These are phyloP conservation scores for Siniperca obscura DNA, from an alignment of 2,797 vertebrate species.

Conservation along the genomic window DNA sequence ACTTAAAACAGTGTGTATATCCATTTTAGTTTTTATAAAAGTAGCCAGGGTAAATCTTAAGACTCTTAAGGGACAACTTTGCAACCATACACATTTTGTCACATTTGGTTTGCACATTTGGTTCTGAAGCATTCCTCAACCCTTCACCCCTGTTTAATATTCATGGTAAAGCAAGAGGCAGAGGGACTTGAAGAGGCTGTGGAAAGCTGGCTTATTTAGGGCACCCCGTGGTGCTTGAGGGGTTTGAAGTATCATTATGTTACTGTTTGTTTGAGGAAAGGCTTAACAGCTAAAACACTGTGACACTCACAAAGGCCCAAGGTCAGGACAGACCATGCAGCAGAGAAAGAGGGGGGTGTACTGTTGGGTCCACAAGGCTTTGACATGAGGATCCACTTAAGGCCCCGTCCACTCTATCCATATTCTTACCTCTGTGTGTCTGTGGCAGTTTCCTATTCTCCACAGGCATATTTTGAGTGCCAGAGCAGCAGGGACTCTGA, in stretches of 20 bases:
- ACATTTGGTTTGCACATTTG: too few species aligned
- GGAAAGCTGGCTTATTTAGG: conserved; percentile 77
- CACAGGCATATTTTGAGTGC: conserved; percentile 66
- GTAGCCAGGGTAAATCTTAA: not conserved
- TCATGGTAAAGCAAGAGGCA: conserved; percentile 77
- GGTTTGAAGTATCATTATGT: conserved; percentile 88
- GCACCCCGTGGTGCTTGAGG: conserved; percentile 78
- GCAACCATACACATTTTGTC: conserved; percentile 56
- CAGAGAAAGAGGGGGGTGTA: conserved; percentile 31
- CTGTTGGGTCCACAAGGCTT: conserved; percentile 66
- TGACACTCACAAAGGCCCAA: conserved; percentile 80
- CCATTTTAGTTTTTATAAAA: conserved; percentile 5
- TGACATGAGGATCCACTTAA: conserved; percentile 82
- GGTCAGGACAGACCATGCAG: conserved; percentile 74
- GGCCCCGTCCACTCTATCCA: conserved; percentile 52
- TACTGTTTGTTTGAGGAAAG: conserved; percentile 87
- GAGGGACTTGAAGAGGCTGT: conserved; percentile 58
- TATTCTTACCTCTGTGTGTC: conserved; percentile 60
- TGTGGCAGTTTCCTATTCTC: conserved; percentile 67
- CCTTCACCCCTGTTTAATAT: conserved; percentile 77
- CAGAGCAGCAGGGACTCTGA: conserved; percentile 72
- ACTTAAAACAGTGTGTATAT: not conserved
- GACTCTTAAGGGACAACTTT: conserved; percentile 41
- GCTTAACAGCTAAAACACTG: conserved; percentile 84
- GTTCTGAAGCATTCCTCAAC: conserved; percentile 71